These are phyloP conservation scores for Drosophila novamexicana DNA, from an alignment of 1,140 invertebrate genomes.

Conservation along the genomic window DNA sequence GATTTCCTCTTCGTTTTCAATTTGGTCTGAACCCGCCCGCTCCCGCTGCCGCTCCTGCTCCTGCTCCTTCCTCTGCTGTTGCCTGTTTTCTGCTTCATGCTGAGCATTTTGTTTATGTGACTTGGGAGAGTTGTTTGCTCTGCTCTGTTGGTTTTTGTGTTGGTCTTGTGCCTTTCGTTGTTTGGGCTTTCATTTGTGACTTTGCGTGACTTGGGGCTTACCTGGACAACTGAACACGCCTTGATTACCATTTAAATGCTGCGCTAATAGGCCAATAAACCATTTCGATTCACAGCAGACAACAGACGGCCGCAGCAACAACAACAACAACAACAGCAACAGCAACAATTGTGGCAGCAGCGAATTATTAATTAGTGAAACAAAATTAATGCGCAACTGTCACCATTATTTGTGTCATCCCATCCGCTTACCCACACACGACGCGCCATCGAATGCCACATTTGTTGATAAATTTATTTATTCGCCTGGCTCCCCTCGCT, in stretches of 20 bases:
- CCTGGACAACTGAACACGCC: conserved; percentile 63
- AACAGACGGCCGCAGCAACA: conserved; percentile 39
- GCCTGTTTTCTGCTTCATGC: conserved; percentile 22
- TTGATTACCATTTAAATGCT: conserved; percentile 82
- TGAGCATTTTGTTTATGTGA: conserved; percentile 57
- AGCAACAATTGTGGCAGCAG: conserved; percentile 26
- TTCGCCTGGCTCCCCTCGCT: conserved; percentile 40
- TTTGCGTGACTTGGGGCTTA: conserved; percentile 78
- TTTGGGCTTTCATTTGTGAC: conserved; percentile 57
- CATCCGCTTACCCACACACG: conserved; percentile 39
- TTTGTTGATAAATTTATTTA: conserved; percentile 83
- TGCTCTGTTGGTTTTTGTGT: conserved; percentile 4
- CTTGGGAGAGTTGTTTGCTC: conserved; percentile 53
- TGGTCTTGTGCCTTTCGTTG: conserved; percentile 9
- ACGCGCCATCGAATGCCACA: conserved; percentile 52
- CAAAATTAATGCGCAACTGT: conserved; percentile 79
- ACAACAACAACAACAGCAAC: conserved; percentile 17
- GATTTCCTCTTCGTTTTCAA: conserved; percentile 80
- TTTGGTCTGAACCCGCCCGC: conserved; percentile 36
- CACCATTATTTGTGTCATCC: conserved; percentile 63
- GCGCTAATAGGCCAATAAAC: conserved; percentile 83
- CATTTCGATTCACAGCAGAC: conserved; percentile 66
- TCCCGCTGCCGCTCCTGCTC: neutral
- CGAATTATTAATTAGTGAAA: conserved; percentile 83
- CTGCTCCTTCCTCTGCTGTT: neutral